Conservation (phyloP, 2,797 vertebrate species). For the Lagodon rhomboides region DNA sequence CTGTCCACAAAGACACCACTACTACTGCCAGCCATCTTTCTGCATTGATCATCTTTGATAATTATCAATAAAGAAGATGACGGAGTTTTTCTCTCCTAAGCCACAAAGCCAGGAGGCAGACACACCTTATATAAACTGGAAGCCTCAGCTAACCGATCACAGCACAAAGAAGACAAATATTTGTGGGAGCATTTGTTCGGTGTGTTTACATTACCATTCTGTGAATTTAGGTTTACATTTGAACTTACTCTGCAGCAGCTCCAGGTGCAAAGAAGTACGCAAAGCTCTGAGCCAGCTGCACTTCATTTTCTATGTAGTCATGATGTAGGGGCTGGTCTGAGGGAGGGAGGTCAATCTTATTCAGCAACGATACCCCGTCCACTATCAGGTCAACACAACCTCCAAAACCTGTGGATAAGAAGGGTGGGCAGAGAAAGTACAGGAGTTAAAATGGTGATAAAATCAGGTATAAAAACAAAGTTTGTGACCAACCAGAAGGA, state of each 20-base stretch:
- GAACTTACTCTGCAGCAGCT: constrained; percentile 90
- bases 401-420: constrained; percentile 84
- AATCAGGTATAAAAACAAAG: background rate
- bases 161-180: background rate
- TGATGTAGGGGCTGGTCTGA: constrained; percentile 86
- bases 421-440: constrained; percentile 14
- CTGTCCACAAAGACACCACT: background rate
- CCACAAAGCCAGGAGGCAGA: no score
- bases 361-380: constrained; percentile 85
- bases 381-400: constrained; percentile 90
- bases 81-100: no score
- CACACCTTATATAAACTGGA: background rate
- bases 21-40: no score
- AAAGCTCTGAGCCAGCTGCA: constrained; percentile 89
- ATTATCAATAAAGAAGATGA: no score
- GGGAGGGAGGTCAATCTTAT: constrained; percentile 83
- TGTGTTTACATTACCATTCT: background rate
- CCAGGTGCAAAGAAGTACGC: constrained; percentile 90
- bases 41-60: no score
- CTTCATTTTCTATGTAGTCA: constrained; percentile 84
- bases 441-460: background rate
- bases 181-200: background rate
- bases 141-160: background rate
- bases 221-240: constrained; percentile 1
- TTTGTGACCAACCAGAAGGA: background rate